Percentiles rank a stretch among this genome's conserved stretches.
These are phyloP conservation scores for Henricia sp. DNA, from an alignment of 53 echinoderm and acorn worm genomes.

Conservation along the genomic window DNA sequence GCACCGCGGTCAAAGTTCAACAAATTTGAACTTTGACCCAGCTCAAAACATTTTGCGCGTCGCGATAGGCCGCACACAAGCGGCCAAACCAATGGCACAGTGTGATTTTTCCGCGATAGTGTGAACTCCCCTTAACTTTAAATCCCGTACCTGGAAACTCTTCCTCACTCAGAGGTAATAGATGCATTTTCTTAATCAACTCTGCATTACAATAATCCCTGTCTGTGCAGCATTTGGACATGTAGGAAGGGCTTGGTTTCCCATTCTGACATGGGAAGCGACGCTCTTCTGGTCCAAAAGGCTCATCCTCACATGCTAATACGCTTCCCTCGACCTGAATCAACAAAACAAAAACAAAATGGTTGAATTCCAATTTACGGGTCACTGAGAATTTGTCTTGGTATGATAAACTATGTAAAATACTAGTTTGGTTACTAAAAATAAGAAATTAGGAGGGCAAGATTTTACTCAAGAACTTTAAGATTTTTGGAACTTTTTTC, in stretches of 20 bases:
- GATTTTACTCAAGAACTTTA: background rate
- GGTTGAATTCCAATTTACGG: background rate
- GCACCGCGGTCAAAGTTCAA: background rate
- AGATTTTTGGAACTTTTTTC: background rate
- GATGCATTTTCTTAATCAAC: slow-evolving; percentile 29
- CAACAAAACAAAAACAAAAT: background rate
- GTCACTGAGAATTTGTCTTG: background rate
- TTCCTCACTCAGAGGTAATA: background rate
- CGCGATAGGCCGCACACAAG: too few species aligned
- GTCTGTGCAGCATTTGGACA: slow-evolving; percentile 62
- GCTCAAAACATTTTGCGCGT: too few species aligned
- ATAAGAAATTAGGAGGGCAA: background rate
- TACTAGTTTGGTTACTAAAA: background rate
- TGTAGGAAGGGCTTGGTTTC: slow-evolving; percentile 22
- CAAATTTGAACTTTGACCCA: background rate
- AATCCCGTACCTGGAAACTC: background rate
- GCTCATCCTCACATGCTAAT: slow-evolving; percentile 57
- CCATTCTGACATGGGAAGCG: slow-evolving; percentile 55
- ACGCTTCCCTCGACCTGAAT: background rate
- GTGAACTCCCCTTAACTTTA: background rate
- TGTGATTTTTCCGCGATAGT: background rate
- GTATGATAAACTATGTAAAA: too few species aligned
- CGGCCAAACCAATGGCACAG: too few species aligned
- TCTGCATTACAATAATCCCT: slow-evolving; percentile 65
- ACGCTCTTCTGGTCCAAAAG: slow-evolving; percentile 45